phyloP scores from a whole-genome alignment of 2,113 vertebrate genomes.

The Scatophagus argus region DNA sequence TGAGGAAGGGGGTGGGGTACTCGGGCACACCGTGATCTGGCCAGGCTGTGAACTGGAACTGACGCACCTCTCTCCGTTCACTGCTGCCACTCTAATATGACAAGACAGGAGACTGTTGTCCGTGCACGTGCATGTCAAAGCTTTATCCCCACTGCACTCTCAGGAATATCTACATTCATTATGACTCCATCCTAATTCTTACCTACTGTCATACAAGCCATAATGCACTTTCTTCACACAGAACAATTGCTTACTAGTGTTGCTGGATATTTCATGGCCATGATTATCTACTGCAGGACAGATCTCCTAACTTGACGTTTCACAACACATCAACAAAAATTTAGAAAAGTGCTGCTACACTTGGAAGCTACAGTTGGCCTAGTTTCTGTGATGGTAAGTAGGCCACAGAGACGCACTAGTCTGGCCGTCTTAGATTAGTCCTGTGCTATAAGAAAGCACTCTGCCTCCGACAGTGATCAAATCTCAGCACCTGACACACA shows the following conservation, averaged over 20 bases:
- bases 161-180: background rate
- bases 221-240: background rate
- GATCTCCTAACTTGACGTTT: slow-evolving; percentile 37
- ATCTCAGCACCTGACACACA: slow-evolving; percentile 61
- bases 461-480: slow-evolving; percentile 69
- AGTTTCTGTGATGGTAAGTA: slow-evolving; percentile 76
- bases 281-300: slow-evolving; percentile 11
- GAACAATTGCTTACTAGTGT: background rate
- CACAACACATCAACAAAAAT: slow-evolving; percentile 45
- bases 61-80: slow-evolving; percentile 95
- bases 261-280: slow-evolving; percentile 6
- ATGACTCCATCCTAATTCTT: slow-evolving; percentile 13
- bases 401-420: slow-evolving; percentile 67
- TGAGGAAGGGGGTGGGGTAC: slow-evolving; percentile 97
- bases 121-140: background rate
- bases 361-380: slow-evolving; percentile 71
- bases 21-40: slow-evolving; percentile 97
- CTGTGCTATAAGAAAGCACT: slow-evolving; percentile 57
- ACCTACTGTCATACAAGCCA: background rate
- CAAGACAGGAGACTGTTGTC: background rate
- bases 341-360: slow-evolving; percentile 23
- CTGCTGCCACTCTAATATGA: slow-evolving; percentile 90
- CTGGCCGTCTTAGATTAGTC: slow-evolving; percentile 69
- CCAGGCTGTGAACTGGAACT: slow-evolving; percentile 99
- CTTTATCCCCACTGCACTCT: background rate